These are phyloP conservation scores for Myotis brandtii DNA, from an alignment of 2,113 vertebrate genomes.

Conservation along the genomic window DNA sequence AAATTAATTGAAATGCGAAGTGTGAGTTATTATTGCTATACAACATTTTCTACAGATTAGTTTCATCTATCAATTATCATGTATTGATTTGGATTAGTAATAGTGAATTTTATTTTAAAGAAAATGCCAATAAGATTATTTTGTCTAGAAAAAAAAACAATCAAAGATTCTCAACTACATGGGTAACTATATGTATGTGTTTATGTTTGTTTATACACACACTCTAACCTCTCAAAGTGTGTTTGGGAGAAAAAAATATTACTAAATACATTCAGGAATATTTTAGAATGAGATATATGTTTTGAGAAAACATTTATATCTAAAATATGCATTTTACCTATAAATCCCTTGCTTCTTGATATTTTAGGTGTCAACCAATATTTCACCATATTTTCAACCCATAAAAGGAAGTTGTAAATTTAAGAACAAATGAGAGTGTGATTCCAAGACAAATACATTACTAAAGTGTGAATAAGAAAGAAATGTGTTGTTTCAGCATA, in stretches of 20 bases:
- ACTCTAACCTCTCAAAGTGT: not conserved
- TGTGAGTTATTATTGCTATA: not conserved
- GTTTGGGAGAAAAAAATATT: not conserved
- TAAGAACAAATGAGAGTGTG: slow-evolving; percentile 63
- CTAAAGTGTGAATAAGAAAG: slow-evolving; percentile 70
- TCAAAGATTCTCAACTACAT: not conserved
- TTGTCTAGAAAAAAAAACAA: not conserved
- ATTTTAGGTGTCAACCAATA: slow-evolving; percentile 71
- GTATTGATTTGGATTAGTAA: not conserved
- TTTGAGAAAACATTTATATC: slow-evolving; percentile 57
- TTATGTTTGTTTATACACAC: not conserved
- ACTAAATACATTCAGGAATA: slow-evolving; percentile 44
- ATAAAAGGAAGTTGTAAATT: slow-evolving; percentile 75
- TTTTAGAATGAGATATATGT: slow-evolving; percentile 66
- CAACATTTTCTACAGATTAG: not conserved
- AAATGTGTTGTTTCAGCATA: slow-evolving; percentile 63
- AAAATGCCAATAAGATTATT: not conserved
- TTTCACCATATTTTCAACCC: slow-evolving; percentile 65
- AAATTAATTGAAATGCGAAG: not conserved
- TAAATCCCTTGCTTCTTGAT: slow-evolving; percentile 64
- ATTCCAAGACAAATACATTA: slow-evolving; percentile 73
- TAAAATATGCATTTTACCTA: slow-evolving; percentile 61
- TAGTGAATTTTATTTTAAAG: not conserved
- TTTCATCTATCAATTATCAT: not conserved
- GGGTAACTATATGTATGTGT: not conserved